phyloP scores from a whole-genome alignment of 2,888 invertebrate species.

The Athalia circularis region DNA sequence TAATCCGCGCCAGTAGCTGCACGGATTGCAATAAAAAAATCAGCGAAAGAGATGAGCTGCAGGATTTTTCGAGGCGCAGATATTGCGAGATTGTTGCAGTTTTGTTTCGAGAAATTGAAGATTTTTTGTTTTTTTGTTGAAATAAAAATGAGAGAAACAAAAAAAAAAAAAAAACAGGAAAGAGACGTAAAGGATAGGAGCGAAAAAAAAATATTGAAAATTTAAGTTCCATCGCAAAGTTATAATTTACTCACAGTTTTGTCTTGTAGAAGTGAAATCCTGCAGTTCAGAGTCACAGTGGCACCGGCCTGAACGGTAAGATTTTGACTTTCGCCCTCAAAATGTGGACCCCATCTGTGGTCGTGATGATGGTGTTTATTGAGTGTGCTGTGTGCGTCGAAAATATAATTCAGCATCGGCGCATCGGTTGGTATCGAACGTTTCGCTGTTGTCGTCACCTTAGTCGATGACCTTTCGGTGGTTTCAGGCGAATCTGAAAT shows the following conservation, averaged over 20 bases:
- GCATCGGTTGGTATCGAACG: slow-evolving; percentile 76
- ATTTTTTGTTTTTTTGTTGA: too few relatives aligned
- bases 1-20: too few relatives aligned
- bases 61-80: too few relatives aligned
- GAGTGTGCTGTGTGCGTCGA: slow-evolving; percentile 82
- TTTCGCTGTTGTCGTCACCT: slow-evolving; percentile 63
- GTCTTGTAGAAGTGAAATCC: slow-evolving; percentile 84
- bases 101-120: too few relatives aligned
- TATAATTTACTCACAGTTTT: slow-evolving; percentile 81
- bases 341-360: slow-evolving; percentile 83
- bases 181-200: not conserved
- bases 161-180: not conserved
- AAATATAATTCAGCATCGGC: slow-evolving; percentile 85
- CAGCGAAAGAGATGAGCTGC: too few relatives aligned
- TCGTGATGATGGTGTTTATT: slow-evolving; percentile 82
- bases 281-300: slow-evolving; percentile 84
- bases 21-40: too few relatives aligned
- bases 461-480: slow-evolving; percentile 52
- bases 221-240: too few relatives aligned
- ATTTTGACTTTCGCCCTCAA: slow-evolving; percentile 82
- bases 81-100: too few relatives aligned
- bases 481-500: slow-evolving; percentile 22
- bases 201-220: not conserved
- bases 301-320: slow-evolving; percentile 85
- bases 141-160: too few relatives aligned